A percentile compares a stretch with the other conserved stretches of the same genome.
These are phyloP conservation scores for Nebria salina DNA, from an alignment of 2,888 invertebrate genomes.

Conservation along the genomic window DNA sequence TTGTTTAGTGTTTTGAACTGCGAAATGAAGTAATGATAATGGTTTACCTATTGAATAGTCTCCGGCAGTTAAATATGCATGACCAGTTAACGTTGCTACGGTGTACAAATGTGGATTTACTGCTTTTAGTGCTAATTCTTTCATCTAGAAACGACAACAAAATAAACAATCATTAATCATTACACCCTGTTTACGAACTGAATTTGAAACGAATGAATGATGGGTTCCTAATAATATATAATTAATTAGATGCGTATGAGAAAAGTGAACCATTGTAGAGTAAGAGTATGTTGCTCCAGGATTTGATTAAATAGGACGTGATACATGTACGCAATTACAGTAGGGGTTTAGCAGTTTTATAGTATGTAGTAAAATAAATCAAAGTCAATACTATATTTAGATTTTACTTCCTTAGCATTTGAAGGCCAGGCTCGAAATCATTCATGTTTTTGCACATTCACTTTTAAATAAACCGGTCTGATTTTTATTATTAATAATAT, in stretches of 20 bases:
- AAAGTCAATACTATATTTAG: constrained; percentile 42
- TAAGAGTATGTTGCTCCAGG: background rate
- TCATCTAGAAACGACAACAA: constrained; percentile 63
- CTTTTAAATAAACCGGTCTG: constrained; percentile 45
- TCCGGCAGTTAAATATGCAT: constrained; percentile 77
- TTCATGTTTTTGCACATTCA: constrained; percentile 46
- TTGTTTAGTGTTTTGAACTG: background rate
- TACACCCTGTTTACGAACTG: background rate
- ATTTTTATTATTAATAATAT: constrained; percentile 40
- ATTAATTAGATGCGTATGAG: too few species aligned
- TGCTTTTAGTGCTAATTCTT: constrained; percentile 74
- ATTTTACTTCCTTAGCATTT: constrained; percentile 44
- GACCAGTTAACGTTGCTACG: constrained; percentile 90
- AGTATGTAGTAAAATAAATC: background rate
- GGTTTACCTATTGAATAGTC: constrained; percentile 72
- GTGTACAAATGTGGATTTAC: constrained; percentile 87
- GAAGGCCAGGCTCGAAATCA: constrained; percentile 46
- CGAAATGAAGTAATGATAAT: background rate
- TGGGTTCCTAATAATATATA: background rate
- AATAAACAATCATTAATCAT: constrained; percentile 46
- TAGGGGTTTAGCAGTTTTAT: background rate
- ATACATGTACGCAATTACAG: too few species aligned
- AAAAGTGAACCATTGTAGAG: too few species aligned
- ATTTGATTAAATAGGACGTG: too few species aligned
- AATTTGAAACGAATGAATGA: background rate